Evolutionary conservation across 2,113 vertebrate species (phyloP).

Genomic region (Triplophysa dalaica): DNA sequence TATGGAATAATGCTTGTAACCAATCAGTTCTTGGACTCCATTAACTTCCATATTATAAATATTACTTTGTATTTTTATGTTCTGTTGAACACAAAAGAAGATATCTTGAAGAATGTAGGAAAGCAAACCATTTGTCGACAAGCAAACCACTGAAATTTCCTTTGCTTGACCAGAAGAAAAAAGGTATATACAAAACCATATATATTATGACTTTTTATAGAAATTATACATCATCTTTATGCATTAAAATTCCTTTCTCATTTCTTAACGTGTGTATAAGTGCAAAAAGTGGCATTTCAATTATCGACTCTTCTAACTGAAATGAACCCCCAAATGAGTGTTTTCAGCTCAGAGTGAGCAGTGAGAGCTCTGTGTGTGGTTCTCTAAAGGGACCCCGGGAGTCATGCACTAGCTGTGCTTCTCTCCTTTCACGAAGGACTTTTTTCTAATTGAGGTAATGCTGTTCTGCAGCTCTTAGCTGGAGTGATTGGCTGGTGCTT

Average conservation of each 20-base stretch:
- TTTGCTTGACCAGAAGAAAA: too few species aligned
- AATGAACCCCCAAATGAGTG: background rate
- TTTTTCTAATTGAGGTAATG: conserved; percentile 25
- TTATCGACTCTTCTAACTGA: background rate
- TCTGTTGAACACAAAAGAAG: too few species aligned
- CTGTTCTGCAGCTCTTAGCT: conserved; percentile 18
- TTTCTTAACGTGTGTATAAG: background rate
- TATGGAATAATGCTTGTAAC: too few species aligned
- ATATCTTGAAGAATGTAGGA: too few species aligned
- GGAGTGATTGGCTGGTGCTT: conserved; percentile 34
- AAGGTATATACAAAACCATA: too few species aligned
- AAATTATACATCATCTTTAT: too few species aligned
- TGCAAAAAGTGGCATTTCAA: background rate
- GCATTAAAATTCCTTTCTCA: background rate
- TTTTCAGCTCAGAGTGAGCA: background rate
- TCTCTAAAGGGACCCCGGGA: conserved; percentile 1
- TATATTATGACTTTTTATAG: too few species aligned
- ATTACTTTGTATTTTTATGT: too few species aligned
- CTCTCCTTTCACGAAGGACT: background rate
- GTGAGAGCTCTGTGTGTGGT: background rate
- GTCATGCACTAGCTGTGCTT: background rate
- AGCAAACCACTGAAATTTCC: too few species aligned
- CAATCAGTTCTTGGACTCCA: too few species aligned
- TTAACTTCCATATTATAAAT: too few species aligned
- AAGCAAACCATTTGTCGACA: too few species aligned